A percentile compares a stretch with the other conserved stretches of the same genome.
Evolutionary conservation across 2,113 vertebrate genomes (phyloP).

Genomic region (Dissostichus mawsoni): DNA sequence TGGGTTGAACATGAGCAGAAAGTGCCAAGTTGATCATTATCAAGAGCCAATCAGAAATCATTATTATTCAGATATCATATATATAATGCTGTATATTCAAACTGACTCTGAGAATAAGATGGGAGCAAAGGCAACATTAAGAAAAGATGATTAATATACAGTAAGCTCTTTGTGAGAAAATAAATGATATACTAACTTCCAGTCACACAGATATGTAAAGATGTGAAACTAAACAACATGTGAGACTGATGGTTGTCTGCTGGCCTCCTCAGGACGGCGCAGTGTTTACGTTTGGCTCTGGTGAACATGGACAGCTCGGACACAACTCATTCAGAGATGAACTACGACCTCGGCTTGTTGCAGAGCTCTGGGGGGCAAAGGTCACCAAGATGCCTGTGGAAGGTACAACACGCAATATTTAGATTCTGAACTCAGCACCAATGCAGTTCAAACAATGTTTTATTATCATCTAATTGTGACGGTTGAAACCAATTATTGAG

Average conservation of each 20-base stretch:
- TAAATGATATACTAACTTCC: not conserved
- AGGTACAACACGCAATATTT: constrained; percentile 75
- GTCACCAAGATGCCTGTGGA: constrained; percentile 91
- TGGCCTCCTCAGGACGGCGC: constrained; percentile 83
- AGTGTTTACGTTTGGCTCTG: constrained; percentile 95
- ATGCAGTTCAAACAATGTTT: not conserved
- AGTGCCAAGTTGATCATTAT: not conserved
- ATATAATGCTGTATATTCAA: too few species aligned
- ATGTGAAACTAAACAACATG: not conserved
- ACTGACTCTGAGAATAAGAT: not conserved
- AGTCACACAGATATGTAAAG: not conserved
- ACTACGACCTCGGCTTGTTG: constrained; percentile 90
- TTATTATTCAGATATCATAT: not conserved
- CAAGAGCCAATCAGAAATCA: not conserved
- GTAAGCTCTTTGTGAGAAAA: not conserved
- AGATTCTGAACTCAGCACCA: not conserved
- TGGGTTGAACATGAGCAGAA: not conserved
- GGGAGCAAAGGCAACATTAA: not conserved
- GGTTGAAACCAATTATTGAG: not conserved
- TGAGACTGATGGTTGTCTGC: not conserved
- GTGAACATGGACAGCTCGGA: constrained; percentile 91
- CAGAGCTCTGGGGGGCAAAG: constrained; percentile 86
- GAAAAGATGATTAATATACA: not conserved
- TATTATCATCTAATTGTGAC: not conserved
- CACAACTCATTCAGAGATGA: constrained; percentile 92